phyloP scores from a whole-genome alignment of 2,888 invertebrate species.

The Scaptomyza flava region DNA sequence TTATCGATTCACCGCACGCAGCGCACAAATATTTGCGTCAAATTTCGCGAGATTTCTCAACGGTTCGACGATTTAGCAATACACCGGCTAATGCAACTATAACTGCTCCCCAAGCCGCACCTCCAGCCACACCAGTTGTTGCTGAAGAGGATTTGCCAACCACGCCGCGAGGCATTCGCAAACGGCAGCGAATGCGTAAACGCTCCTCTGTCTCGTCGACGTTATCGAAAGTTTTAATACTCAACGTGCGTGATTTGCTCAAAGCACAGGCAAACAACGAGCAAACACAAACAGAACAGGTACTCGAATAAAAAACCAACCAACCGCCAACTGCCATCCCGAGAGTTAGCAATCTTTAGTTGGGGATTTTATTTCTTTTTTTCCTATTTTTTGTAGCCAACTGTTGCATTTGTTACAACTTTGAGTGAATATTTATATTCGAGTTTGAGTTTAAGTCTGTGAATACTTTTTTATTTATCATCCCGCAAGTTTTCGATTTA shows the following conservation, averaged over 20 bases:
- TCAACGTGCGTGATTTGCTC: slow-evolving; percentile 83
- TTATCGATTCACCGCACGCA: slow-evolving; percentile 65
- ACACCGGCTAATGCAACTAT: slow-evolving; percentile 55
- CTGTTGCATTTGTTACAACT: slow-evolving; percentile 44
- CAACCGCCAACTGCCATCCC: no score
- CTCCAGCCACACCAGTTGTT: slow-evolving; percentile 4
- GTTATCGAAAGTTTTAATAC: slow-evolving; percentile 82
- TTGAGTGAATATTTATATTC: slow-evolving; percentile 17
- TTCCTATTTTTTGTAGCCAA: slow-evolving; percentile 9
- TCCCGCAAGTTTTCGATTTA: slow-evolving; percentile 25
- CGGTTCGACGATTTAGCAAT: slow-evolving; percentile 78
- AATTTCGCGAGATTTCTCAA: slow-evolving; percentile 78
- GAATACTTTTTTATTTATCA: slow-evolving; percentile 20
- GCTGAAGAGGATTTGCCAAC: slow-evolving; percentile 30
- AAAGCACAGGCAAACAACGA: slow-evolving; percentile 69
- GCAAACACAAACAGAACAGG: slow-evolving; percentile 56
- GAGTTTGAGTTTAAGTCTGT: slow-evolving; percentile 16
- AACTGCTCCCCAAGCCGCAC: slow-evolving; percentile 15
- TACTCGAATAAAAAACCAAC: slow-evolving; percentile 33
- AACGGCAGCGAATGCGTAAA: slow-evolving; percentile 75
- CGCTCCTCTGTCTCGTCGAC: slow-evolving; percentile 83
- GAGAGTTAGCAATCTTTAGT: slow-evolving; percentile 3
- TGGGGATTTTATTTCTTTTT: background rate
- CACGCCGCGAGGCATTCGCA: slow-evolving; percentile 72
- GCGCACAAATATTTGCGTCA: slow-evolving; percentile 76